Base-by-base conservation (phyloP, 1,140 invertebrate species). In the Zaprionus vittiger region DNA sequence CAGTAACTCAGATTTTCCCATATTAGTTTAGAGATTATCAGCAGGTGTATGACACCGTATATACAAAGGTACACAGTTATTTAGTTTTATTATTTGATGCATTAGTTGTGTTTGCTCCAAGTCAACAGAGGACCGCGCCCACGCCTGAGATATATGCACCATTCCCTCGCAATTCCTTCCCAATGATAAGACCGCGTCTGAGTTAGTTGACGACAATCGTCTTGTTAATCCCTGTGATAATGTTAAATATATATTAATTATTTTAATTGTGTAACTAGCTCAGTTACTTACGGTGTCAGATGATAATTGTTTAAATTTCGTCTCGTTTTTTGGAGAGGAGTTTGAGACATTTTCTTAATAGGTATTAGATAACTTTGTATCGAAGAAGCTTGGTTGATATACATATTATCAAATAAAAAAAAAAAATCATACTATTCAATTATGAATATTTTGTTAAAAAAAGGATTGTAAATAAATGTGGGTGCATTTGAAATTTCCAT, bases 21-120 rank as follows among this genome's bases (percentile, higher is more conserved):
- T 24, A 70, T 62, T 74, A 38, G 37, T 22, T 31, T 38, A 54
- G 20, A 64, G 47, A 64, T 64, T 64, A 60, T 9, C n/a, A 11
- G 17, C 17, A 14, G 17, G 15, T 9, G 52, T 34, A 31, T 66
- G 24, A 44, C 31, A 22, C 55, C n/a, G 24, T 47, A 7, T 66
- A 34, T n/a, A 17, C n/a, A 17, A 6, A 24, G 38, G 59, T 34
- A 47, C n/a, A 47, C 7, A 24, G 49, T 59, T 44, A 26, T 61
- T 37, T 55, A 14, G 15, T 14, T 28, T 37, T 61, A 62, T 49
- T 44, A 62, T 63, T 37, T 63, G 14, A 37, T 17, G 49, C n/a
- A 37, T 69, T 61, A 69, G 41, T 28, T 60, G 1, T 61, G 1
- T 60, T 38, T 73, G 4, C 20, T 12, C 2, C 17, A 6, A 44